Evolutionary conservation across 2,797 vertebrate genomes (phyloP).

Genomic region (Falco naumanni): DNA sequence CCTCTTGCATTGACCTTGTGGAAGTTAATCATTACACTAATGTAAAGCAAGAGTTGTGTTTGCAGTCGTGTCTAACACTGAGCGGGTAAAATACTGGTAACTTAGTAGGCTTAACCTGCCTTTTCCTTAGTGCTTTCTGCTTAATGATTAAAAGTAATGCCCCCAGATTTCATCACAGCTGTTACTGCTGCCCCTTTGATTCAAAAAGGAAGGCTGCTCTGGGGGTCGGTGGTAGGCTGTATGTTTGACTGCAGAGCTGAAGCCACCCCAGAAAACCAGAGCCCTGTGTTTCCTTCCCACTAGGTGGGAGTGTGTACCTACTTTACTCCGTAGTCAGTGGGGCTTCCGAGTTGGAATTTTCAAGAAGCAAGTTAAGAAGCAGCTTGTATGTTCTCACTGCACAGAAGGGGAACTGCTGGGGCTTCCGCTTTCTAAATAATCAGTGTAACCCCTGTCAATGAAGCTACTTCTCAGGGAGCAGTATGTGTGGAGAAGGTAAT

Average conservation of each 20-base stretch:
- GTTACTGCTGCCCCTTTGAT: not conserved
- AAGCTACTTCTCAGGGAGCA: not conserved
- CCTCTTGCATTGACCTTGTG: not conserved
- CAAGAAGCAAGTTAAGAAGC: not conserved
- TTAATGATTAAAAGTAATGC: not conserved
- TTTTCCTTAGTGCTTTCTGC: not conserved
- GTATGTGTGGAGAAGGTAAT: not conserved
- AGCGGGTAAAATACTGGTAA: not conserved
- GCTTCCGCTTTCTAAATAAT: not conserved
- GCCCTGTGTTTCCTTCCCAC: not conserved
- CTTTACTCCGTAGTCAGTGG: not conserved
- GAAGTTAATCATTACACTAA: not conserved
- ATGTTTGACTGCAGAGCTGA: not conserved
- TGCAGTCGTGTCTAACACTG: not conserved
- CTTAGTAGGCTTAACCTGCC: not conserved
- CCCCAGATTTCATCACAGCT: not conserved
- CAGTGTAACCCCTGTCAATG: too few species aligned
- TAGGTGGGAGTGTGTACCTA: constrained; percentile 46
- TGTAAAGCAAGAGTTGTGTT: not conserved
- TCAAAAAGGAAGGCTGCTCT: not conserved
- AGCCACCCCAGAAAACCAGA: accelerated
- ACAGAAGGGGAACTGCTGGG: not conserved
- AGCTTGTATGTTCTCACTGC: not conserved
- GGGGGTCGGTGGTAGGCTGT: too few species aligned
- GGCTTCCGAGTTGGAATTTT: accelerated